Evolutionary conservation across 2,113 vertebrate genomes (phyloP).

Genomic region (Thamnaconus septentrionalis): DNA sequence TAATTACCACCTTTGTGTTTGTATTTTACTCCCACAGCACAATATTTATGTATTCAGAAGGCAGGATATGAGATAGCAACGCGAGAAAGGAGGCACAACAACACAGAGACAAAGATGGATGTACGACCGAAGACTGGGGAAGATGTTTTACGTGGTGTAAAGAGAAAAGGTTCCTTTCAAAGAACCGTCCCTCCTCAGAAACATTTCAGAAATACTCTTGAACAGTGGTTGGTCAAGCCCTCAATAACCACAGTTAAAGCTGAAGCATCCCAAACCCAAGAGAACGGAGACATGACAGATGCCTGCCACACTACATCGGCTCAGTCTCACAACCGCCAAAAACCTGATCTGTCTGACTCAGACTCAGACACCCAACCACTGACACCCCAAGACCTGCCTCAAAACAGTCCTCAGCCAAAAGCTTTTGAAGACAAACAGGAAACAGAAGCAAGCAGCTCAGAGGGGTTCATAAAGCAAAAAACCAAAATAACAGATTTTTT

Average conservation of each 20-base stretch:
- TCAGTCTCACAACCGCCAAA: background rate
- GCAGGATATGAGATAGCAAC: constrained; percentile 18
- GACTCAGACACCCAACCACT: constrained; percentile 57
- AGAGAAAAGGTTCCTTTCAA: constrained; percentile 25
- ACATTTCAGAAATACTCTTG: constrained; percentile 37
- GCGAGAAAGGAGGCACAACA: constrained; percentile 20
- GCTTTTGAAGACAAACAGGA: constrained; percentile 13
- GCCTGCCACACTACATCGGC: constrained; percentile 22
- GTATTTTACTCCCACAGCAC: constrained; percentile 13
- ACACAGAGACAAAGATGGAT: constrained; percentile 23
- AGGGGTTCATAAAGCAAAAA: constrained; percentile 18
- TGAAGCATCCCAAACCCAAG: constrained; percentile 12
- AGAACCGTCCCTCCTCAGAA: constrained; percentile 22
- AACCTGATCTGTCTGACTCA: constrained; percentile 13
- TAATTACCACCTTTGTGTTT: background rate
- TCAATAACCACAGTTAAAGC: background rate
- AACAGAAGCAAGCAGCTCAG: constrained; percentile 10
- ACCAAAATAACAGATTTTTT: constrained; percentile 73
- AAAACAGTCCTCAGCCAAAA: constrained; percentile 2
- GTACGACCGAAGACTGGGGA: constrained; percentile 22
- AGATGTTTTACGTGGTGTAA: constrained; percentile 29
- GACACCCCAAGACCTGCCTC: constrained; percentile 26
- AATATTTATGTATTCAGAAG: background rate
- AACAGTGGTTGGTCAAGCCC: constrained; percentile 53
- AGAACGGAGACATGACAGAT: constrained; percentile 42